A percentile compares a stretch with the other conserved stretches of the same genome.
Evolutionary conservation across 92 coral and sea anemone species (phyloP).

Genomic region (Bergia puertoricense): DNA sequence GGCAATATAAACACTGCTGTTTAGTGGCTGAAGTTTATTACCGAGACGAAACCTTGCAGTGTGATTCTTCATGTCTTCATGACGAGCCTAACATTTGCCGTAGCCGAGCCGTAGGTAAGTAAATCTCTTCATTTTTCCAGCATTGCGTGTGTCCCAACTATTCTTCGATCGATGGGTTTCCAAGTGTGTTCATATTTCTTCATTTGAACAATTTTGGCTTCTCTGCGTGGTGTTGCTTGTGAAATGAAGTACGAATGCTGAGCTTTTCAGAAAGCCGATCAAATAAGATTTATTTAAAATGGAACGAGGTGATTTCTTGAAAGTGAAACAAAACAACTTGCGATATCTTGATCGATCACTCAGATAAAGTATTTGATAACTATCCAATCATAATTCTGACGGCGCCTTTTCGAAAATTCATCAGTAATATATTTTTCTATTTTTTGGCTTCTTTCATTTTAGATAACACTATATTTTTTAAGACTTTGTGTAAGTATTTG

Average conservation of each 20-base stretch:
- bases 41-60: slow-evolving; percentile 7
- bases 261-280: neutral
- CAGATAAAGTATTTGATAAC: neutral
- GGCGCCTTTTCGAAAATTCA: slow-evolving; percentile 10
- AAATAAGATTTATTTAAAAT: neutral
- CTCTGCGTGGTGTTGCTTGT: neutral
- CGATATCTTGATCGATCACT: neutral
- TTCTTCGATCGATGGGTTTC: neutral
- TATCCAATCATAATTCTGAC: neutral
- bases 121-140: neutral
- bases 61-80: slow-evolving; percentile 11
- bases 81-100: neutral
- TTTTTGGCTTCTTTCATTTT: neutral
- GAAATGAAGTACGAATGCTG: neutral
- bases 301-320: neutral
- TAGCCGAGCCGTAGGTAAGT: slow-evolving; percentile 5
- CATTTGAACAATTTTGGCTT: neutral
- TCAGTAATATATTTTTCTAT: neutral
- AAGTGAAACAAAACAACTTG: neutral
- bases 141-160: neutral
- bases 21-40: slow-evolving; percentile 36
- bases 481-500: neutral
- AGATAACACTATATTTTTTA: neutral
- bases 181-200: neutral
- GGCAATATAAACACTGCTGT: slow-evolving; percentile 9